These are phyloP conservation scores for Parapsyche elsis DNA, from an alignment of 1,140 invertebrate genomes.

Conservation along the genomic window DNA sequence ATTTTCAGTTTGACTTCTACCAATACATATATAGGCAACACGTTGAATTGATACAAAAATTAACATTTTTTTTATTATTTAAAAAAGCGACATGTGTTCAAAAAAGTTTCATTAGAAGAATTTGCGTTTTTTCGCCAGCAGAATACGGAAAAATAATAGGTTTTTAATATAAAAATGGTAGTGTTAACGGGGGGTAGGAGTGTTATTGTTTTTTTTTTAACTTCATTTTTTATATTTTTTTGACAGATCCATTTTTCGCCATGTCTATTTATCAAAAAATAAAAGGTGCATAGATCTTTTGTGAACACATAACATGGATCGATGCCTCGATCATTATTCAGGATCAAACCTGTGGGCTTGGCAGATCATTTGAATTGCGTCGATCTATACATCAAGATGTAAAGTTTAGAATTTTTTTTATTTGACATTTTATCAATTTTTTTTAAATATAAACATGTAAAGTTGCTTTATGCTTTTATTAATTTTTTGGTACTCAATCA, in stretches of 20 bases:
- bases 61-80: background rate
- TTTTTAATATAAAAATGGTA: conserved; percentile 32
- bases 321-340: conserved; percentile 31
- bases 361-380: conserved; percentile 36
- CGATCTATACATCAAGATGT: background rate
- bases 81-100: no score
- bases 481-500: no score
- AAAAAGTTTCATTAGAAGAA: no score
- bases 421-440: no score
- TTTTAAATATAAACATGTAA: no score
- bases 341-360: conserved; percentile 32
- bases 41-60: background rate
- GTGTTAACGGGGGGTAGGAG: conserved; percentile 27
- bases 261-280: conserved; percentile 38
- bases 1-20: no score
- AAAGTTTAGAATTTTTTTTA: background rate
- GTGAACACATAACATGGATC: conserved; percentile 19
- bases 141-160: conserved; percentile 1
- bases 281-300: conserved; percentile 36
- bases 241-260: conserved; percentile 21
- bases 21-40: no score
- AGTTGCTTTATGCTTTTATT: no score
- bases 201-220: conserved; percentile 28
- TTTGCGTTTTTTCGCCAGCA: background rate
- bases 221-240: no score